A percentile compares a stretch with the other conserved stretches of the same genome.
Conservation (phyloP, 2,797 vertebrate species). For the Rhinoraja longicauda region DNA sequence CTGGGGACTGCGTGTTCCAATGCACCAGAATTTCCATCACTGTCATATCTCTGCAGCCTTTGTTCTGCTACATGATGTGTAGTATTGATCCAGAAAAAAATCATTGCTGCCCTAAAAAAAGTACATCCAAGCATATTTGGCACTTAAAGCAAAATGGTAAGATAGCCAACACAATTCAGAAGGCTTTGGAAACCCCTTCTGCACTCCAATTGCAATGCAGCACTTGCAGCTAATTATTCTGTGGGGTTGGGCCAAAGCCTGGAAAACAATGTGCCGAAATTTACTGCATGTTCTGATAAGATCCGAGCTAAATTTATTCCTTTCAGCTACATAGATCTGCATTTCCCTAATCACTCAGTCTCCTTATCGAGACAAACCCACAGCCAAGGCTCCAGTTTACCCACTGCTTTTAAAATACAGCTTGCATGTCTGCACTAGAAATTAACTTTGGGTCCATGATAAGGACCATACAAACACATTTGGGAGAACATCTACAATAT, state of each 20-base stretch:
- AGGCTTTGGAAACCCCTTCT: not conserved
- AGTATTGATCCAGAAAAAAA: conserved; percentile 59
- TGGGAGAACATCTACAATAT: not conserved
- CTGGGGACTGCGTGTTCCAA: conserved; percentile 51
- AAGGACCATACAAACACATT: not conserved
- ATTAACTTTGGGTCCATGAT: not conserved
- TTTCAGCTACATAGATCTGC: not conserved
- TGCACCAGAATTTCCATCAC: conserved; percentile 62
- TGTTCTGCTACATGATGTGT: conserved; percentile 65
- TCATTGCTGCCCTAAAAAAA: conserved; percentile 59
- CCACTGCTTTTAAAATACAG: not conserved
- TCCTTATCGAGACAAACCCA: not conserved
- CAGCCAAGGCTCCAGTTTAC: not conserved
- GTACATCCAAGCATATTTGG: conserved; percentile 63
- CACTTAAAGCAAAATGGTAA: conserved; percentile 45
- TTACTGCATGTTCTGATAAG: not conserved
- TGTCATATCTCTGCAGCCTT: conserved; percentile 57
- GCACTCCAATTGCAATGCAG: not conserved
- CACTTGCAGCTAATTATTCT: not conserved
- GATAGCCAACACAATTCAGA: not conserved
- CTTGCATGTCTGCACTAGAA: not conserved
- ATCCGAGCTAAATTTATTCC: conserved; percentile 13
- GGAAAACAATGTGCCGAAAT: not conserved
- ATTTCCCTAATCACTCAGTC: not conserved
- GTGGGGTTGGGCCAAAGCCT: not conserved